Evolutionary conservation across 1,140 invertebrate species (phyloP).

Genomic region (Atta texana): DNA sequence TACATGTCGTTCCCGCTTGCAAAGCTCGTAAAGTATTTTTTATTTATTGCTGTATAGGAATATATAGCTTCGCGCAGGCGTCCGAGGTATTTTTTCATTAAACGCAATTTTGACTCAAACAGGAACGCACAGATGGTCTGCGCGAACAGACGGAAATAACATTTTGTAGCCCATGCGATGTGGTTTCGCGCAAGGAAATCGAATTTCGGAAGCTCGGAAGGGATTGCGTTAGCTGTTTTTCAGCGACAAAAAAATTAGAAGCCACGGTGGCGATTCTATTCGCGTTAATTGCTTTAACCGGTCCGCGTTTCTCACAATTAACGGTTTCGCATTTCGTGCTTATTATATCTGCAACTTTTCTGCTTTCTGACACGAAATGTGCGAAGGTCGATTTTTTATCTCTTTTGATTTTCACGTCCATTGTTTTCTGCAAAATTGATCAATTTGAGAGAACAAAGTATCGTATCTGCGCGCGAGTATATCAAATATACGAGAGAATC

Average conservation of each 20-base stretch:
- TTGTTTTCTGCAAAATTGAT: conserved; percentile 26
- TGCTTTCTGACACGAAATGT: neutral
- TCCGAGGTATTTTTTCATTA: conserved; percentile 60
- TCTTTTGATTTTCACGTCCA: conserved; percentile 10
- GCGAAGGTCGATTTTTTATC: neutral
- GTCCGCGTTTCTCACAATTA: conserved; percentile 32
- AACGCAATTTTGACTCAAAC: conserved; percentile 28
- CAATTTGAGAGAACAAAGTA: neutral
- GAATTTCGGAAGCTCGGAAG: conserved; percentile 49
- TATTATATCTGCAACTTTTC: conserved; percentile 24
- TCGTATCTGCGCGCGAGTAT: neutral
- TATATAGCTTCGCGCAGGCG: conserved; percentile 26
- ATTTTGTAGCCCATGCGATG: conserved; percentile 28
- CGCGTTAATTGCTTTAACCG: conserved; percentile 54
- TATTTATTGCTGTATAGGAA: conserved; percentile 44
- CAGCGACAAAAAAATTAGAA: conserved; percentile 45
- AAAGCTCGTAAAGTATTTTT: conserved; percentile 47
- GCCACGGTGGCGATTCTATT: neutral
- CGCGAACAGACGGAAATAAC: conserved; percentile 49
- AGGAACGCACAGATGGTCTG: conserved; percentile 33
- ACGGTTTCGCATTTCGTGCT: conserved; percentile 20
- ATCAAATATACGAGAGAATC: neutral
- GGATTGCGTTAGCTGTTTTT: conserved; percentile 47
- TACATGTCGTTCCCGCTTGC: neutral
- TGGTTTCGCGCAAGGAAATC: conserved; percentile 54